Evolutionary conservation across 2,797 vertebrate genomes (phyloP), one percentile per base, ranked within the genome.

Genomic region (Falco concolor): DNA sequence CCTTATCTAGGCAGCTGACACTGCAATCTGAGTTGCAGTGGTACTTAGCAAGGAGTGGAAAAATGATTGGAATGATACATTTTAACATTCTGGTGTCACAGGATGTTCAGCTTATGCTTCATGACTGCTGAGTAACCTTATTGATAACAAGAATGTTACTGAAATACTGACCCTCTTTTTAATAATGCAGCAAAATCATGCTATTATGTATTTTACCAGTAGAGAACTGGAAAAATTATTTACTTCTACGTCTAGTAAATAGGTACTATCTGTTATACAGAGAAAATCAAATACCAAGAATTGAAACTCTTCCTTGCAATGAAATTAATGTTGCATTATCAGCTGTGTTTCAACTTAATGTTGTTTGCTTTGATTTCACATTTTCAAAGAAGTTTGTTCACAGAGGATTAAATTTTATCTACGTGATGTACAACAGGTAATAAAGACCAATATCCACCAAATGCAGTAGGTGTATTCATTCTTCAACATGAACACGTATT

Each of bases 1-100:
- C 79, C 54, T 93, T 92, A 93, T 93, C 75, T 80, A 59, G 86
- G 91, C 94, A 91, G 93, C 95, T 96, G 95, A 96, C 88, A 59
- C 75, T 89, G 96, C 95, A 95, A 75, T 94, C 90, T 87, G 70
- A 93, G 75, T 89, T 87, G 91, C 87, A 84, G 77, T 15, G 56
- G 89, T 91, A 96, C 86, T 96, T 95, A 89, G 84, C 53, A 78
- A 87, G 87, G 61, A 94, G 47, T 36, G 72, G 84, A 89, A 93
- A 82, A 93, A 87, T 85, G 22, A 89, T 92, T 47, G 50, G 57
- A 89, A 75, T 68, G 24, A 89, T 95, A 59, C 4, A 60, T 87
- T 89, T 92, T 72, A 94, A 65, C 49, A 30, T 90, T 91, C 91
- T 40, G 56, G 69, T 93, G 64, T 92, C 85, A 93, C 82, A 93